Base-by-base conservation (phyloP, 2,888 invertebrate species). In the Cryptocephalus primarius region DNA sequence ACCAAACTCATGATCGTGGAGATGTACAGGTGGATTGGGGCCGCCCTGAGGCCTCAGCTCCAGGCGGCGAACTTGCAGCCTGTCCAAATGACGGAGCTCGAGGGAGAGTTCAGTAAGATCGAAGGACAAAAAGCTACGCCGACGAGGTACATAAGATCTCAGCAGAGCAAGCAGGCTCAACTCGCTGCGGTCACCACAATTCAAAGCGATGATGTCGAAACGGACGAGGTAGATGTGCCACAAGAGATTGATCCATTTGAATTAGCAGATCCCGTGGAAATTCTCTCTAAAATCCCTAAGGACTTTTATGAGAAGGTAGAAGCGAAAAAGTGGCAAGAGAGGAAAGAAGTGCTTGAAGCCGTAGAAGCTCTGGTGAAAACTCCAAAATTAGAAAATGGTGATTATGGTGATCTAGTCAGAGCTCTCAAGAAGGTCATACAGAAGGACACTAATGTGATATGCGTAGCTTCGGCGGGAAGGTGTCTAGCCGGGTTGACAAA, bases 321-420 rank as follows among this genome's bases (percentile, higher is more conserved):
- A 60, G 89, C 89, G 0, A 95, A 92, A 69, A 96, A 93, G 64
- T 99, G 95, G 99, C 91, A 91, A 64, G 91, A 96, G 47, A 75
- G 99, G 32, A 95, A 94, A 65, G 95, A 96, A 65, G 86, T 87
- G 0, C 68, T 99, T 10, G 96, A 96, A 58, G 75, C 76, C 0
- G 67, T 96, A 9, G 89, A 92, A 54, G 79, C 78, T 53, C 71
- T 94, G 13, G 65, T 89, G 9, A 84, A 87, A 57, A 80, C 79
- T 63, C 93, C 89, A 0, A 93, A 87, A 66, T 68, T 97, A 40
- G 93, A 93, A 64, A 81, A 80, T 55, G 95, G 94, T 0, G 96
- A 97, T 63, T 97, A 93, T 69, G 89, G 88, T 1, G 89, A 93
- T 59, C 64, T 96, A 43, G 85, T 96, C 14, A 77, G 87, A 58